phyloP scores from a whole-genome alignment of 2,113 vertebrate species.

The Noturus placidus region DNA sequence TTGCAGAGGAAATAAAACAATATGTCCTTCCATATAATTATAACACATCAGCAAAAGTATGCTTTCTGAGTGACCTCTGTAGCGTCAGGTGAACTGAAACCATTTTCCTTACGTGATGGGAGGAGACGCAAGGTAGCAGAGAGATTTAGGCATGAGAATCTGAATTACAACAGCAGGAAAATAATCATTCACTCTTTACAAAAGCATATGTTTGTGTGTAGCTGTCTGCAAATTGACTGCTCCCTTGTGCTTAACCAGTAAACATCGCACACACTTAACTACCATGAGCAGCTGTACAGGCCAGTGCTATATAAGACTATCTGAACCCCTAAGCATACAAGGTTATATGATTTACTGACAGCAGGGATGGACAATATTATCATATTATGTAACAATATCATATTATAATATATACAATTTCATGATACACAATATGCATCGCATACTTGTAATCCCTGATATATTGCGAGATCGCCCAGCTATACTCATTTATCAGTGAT shows the following conservation, averaged over 20 bases:
- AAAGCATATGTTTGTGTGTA: constrained; percentile 28
- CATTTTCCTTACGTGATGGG: not conserved
- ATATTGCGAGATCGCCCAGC: not conserved
- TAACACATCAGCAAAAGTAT: not conserved
- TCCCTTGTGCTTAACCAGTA: constrained; percentile 53
- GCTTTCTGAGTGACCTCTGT: constrained; percentile 15
- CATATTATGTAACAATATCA: not conserved
- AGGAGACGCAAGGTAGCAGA: constrained; percentile 41
- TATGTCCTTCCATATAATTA: constrained; percentile 3
- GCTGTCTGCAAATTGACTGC: not conserved
- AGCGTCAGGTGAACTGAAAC: constrained; percentile 8
- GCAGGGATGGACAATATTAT: not conserved
- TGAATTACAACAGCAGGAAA: constrained; percentile 66
- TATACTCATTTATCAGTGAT: not conserved
- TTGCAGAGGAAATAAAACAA: constrained; percentile 32
- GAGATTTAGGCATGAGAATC: constrained; percentile 61
- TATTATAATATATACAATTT: not conserved
- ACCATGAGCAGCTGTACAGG: constrained; percentile 14
- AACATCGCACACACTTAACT: constrained; percentile 52
- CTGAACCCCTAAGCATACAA: not conserved
- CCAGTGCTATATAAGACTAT: not conserved
- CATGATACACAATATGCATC: not conserved
- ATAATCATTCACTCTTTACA: constrained; percentile 60
- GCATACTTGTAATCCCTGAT: not conserved
- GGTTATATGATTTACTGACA: not conserved